Evolutionary conservation across 1,140 invertebrate genomes (phyloP).

Genomic region (Mycetomoellerius zeteki): DNA sequence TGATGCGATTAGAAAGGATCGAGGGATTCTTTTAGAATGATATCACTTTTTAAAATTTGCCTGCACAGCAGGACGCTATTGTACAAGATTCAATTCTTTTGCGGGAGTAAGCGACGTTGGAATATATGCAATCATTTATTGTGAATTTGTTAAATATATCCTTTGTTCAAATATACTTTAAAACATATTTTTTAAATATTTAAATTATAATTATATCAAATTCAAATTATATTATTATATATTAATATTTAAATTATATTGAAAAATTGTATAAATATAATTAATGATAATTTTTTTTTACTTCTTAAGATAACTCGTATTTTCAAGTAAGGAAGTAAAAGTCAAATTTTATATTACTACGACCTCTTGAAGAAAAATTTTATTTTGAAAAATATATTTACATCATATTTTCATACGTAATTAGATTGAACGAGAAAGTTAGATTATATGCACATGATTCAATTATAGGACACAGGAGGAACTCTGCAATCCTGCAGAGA

Average conservation of each 20-base stretch:
- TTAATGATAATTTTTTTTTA: neutral
- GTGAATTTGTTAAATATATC: neutral
- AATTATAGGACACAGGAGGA: conserved; percentile 62
- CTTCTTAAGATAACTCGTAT: neutral
- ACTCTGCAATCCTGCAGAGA: conserved; percentile 64
- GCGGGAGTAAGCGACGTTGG: neutral
- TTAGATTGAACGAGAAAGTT: neutral
- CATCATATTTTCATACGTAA: neutral
- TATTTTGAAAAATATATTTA: neutral
- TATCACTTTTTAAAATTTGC: conserved; percentile 43
- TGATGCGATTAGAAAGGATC: conserved; percentile 47
- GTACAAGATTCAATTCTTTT: conserved; percentile 33
- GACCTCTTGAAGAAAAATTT: neutral
- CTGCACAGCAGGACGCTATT: conserved; percentile 33
- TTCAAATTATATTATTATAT: too few species aligned
- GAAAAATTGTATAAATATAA: neutral
- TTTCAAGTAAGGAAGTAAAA: neutral
- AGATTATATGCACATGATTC: conserved; percentile 20
- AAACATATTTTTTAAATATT: neutral
- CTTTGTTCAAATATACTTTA: neutral
- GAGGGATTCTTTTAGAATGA: conserved; percentile 45
- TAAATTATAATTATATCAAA: too few species aligned
- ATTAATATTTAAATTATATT: too few species aligned
- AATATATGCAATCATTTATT: neutral
- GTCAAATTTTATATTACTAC: neutral